Percentiles rank a stretch among this genome's conserved stretches.
phyloP scores from a whole-genome alignment of 2,888 invertebrate genomes.

The Cremastinae sp. region DNA sequence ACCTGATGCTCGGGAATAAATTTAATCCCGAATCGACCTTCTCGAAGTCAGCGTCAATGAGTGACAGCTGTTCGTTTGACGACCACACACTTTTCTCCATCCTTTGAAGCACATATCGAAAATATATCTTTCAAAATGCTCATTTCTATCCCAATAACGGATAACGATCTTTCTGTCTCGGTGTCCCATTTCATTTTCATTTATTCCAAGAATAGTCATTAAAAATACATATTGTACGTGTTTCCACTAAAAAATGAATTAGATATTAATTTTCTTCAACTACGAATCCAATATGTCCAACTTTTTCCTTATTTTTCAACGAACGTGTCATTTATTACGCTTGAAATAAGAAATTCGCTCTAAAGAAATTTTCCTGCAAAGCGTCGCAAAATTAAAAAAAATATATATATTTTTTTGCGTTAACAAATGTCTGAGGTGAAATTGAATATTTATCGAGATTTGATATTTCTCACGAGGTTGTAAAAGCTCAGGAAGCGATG shows the following conservation, averaged over 20 bases:
- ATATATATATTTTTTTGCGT: neutral
- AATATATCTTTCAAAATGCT: constrained; percentile 35
- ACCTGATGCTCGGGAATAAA: constrained; percentile 37
- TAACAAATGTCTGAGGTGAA: constrained; percentile 21
- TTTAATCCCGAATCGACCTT: constrained; percentile 37
- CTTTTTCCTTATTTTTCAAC: too few species aligned
- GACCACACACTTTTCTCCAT: constrained; percentile 1
- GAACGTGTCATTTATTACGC: too few species aligned
- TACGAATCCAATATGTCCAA: too few species aligned
- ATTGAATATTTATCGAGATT: constrained; percentile 19
- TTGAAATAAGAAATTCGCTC: too few species aligned
- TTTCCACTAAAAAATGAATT: too few species aligned
- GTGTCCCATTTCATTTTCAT: constrained; percentile 53
- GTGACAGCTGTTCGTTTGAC: constrained; percentile 51
- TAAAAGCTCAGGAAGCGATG: constrained; percentile 41
- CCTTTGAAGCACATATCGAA: neutral
- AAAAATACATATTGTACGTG: too few species aligned
- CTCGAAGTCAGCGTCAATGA: constrained; percentile 24
- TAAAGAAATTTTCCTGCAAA: too few species aligned
- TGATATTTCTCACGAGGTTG: constrained; percentile 52
- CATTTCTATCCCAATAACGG: constrained; percentile 12
- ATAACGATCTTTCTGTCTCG: constrained; percentile 52
- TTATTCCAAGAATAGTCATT: constrained; percentile 48
- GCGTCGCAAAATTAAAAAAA: too few species aligned
- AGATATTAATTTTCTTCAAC: too few species aligned